Conservation (phyloP, 2,113 vertebrate species). For the Pterocles burchelli region DNA sequence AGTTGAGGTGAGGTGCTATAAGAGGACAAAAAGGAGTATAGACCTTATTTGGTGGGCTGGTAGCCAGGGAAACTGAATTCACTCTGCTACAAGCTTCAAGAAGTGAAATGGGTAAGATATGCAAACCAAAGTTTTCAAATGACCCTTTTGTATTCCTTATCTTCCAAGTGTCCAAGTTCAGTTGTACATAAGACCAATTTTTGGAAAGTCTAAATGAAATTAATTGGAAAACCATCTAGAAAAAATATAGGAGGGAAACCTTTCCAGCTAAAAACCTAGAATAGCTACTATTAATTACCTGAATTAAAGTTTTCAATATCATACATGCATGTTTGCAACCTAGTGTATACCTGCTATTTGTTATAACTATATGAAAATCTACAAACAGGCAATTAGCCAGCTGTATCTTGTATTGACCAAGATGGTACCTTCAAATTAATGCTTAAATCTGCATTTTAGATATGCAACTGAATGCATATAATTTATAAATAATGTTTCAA, state of each 20-base stretch:
- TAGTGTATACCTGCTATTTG: not conserved
- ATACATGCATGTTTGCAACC: not conserved
- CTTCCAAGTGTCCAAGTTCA: not conserved
- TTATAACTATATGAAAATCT: not conserved
- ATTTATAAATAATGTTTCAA: not conserved
- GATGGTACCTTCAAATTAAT: not conserved
- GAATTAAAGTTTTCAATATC: not conserved
- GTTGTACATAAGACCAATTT: not conserved
- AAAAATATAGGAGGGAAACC: not conserved
- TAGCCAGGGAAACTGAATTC: not conserved
- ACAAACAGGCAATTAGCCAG: not conserved
- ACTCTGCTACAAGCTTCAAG: not conserved
- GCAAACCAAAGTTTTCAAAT: not conserved
- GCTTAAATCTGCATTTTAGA: not conserved
- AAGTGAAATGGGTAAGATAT: not conserved
- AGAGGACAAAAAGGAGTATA: not conserved
- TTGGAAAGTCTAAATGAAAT: not conserved
- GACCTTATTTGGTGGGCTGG: not conserved
- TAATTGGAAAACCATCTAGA: not conserved
- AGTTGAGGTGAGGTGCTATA: not conserved
- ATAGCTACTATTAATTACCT: not conserved
- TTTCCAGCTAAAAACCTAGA: not conserved
- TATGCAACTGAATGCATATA: accelerated
- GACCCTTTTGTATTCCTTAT: not conserved
- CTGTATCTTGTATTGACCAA: not conserved